Evolutionary conservation across 2,113 vertebrate species (phyloP).

Genomic region (Ameiurus melas): DNA sequence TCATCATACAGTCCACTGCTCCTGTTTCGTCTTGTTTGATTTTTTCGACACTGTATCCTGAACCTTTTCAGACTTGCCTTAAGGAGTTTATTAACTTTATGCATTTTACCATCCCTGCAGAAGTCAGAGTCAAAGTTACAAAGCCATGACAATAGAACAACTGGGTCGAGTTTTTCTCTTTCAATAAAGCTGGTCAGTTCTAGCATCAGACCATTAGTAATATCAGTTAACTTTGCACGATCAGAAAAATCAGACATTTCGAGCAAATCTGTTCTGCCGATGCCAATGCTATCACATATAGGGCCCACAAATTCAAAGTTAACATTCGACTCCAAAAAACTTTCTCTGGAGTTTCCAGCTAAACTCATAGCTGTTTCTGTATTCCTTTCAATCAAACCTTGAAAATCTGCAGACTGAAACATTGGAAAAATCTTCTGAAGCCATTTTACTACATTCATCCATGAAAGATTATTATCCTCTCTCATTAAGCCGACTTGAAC

Average conservation of each 20-base stretch:
- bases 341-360: conserved; percentile 54
- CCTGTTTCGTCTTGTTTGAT: conserved; percentile 68
- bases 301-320: conserved; percentile 78
- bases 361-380: conserved; percentile 67
- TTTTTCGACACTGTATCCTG: conserved; percentile 57
- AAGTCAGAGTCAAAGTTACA: conserved; percentile 69
- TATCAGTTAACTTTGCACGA: conserved; percentile 62
- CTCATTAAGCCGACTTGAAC: conserved; percentile 74
- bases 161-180: conserved; percentile 69
- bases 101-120: conserved; percentile 65
- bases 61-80: conserved; percentile 64
- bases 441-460: conserved; percentile 67
- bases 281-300: conserved; percentile 74
- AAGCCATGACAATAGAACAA: conserved; percentile 71
- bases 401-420: conserved; percentile 69
- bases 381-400: conserved; percentile 70
- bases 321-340: conserved; percentile 67
- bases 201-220: conserved; percentile 74
- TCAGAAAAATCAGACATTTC: conserved; percentile 73
- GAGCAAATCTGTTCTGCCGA: conserved; percentile 70
- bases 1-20: conserved; percentile 64
- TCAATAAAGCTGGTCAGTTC: conserved; percentile 69
- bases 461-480: conserved; percentile 71
- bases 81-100: conserved; percentile 63
- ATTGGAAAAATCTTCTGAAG: conserved; percentile 69